A percentile compares a stretch with the other conserved stretches of the same genome.
Evolutionary conservation across 2,888 invertebrate species (phyloP).

Genomic region (Uropetala carovei): DNA sequence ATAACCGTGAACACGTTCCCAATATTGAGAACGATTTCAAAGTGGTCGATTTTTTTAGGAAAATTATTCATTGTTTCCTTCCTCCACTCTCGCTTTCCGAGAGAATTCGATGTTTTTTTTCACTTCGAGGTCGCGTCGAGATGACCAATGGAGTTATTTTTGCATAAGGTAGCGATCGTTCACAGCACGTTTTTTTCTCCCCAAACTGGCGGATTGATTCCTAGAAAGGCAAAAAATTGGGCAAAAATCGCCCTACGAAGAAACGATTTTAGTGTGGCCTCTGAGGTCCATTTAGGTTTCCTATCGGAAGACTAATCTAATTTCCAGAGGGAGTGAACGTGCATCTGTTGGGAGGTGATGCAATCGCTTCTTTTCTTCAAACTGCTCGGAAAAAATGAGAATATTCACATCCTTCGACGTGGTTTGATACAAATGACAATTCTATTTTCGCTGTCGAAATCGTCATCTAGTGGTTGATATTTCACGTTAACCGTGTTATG

Average conservation of each 20-base stretch:
- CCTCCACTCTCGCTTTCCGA: not conserved
- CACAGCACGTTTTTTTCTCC: not conserved
- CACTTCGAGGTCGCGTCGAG: not conserved
- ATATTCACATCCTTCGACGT: too few species aligned
- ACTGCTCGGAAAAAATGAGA: too few species aligned
- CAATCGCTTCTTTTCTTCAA: too few species aligned
- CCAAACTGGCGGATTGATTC: not conserved
- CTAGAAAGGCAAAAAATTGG: not conserved
- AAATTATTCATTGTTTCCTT: not conserved
- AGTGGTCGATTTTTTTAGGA: not conserved
- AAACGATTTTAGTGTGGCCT: not conserved
- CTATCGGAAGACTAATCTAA: too few species aligned
- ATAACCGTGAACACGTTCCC: not conserved
- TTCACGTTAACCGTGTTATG: too few species aligned
- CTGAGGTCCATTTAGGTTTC: too few species aligned
- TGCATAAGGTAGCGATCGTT: not conserved
- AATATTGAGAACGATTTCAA: slow-evolving; percentile 5
- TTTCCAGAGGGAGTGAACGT: too few species aligned
- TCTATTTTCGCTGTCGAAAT: too few species aligned
- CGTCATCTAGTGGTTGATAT: too few species aligned
- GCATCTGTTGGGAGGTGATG: too few species aligned
- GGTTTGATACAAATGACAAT: too few species aligned
- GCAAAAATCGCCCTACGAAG: not conserved
- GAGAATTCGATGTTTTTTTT: not conserved
- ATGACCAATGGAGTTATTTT: not conserved